Conservation (phyloP, 2,888 invertebrate genomes). For the Idaea aversata region DNA sequence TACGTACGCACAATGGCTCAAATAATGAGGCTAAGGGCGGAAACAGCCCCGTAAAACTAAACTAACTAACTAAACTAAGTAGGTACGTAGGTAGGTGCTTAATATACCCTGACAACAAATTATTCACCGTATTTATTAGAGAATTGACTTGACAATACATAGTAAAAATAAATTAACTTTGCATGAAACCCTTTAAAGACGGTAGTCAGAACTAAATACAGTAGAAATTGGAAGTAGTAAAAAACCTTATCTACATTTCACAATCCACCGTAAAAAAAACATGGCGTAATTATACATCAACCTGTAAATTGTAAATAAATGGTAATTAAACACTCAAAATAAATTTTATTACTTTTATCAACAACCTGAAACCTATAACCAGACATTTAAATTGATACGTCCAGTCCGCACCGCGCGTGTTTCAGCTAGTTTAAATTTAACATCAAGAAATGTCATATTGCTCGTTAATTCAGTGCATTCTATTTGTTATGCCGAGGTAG, state of each 20-base stretch:
- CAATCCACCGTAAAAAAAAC: slow-evolving; percentile 1
- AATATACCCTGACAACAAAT: no score
- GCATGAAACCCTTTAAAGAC: no score
- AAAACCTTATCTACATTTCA: neutral
- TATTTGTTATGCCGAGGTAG: slow-evolving; percentile 23
- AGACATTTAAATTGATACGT: slow-evolving; percentile 2
- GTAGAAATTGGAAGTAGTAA: neutral
- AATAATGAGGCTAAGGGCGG: no score
- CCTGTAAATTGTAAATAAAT: slow-evolving; percentile 15
- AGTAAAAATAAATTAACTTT: no score
- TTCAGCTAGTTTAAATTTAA: slow-evolving; percentile 25
- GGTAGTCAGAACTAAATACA: no score
- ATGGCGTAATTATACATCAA: slow-evolving; percentile 9
- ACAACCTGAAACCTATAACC: slow-evolving; percentile 3
- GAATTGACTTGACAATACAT: no score
- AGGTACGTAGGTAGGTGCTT: no score
- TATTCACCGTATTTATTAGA: no score
- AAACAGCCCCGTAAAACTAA: no score
- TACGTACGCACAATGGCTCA: no score
- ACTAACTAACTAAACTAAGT: no score
- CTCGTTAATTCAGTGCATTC: slow-evolving; percentile 23
- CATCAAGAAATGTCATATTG: slow-evolving; percentile 27
- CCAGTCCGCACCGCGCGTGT: slow-evolving; percentile 11
- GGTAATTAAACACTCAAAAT: slow-evolving; percentile 16
- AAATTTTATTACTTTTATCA: neutral